These are phyloP conservation scores for Ridgeia piscesae DNA, from an alignment of 1,140 invertebrate species.

Conservation along the genomic window DNA sequence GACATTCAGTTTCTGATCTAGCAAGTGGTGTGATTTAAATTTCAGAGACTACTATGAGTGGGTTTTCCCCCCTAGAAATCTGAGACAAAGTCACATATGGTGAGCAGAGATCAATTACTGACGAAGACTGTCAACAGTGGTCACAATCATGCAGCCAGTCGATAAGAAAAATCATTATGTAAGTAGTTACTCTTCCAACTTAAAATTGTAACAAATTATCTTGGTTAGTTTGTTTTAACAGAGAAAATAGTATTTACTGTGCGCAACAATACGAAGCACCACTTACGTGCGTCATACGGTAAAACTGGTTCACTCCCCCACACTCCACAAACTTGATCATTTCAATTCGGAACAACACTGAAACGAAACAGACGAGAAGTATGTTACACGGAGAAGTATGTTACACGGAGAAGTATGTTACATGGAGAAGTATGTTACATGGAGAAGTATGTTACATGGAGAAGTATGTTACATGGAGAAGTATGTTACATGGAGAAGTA, in stretches of 20 bases:
- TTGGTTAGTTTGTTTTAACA: too few relatives aligned
- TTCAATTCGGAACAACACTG: constrained; percentile 8
- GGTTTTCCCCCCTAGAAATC: too few relatives aligned
- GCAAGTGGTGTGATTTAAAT: too few relatives aligned
- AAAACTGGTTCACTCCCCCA: neutral
- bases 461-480: neutral
- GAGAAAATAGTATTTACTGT: neutral
- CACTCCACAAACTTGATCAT: neutral
- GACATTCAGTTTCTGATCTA: too few relatives aligned
- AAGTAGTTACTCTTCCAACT: too few relatives aligned
- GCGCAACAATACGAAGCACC: neutral
- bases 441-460: neutral
- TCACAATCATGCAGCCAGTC: too few relatives aligned
- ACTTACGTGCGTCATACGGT: neutral
- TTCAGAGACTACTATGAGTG: too few relatives aligned
- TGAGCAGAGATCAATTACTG: too few relatives aligned
- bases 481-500: neutral
- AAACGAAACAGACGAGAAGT: neutral
- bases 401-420: neutral
- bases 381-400: neutral
- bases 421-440: neutral
- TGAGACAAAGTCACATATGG: too few relatives aligned
- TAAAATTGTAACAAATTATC: too few relatives aligned
- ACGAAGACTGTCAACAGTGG: too few relatives aligned
- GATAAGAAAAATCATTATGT: too few relatives aligned